Evolutionary conservation across 2,888 invertebrate species (phyloP).

Genomic region (Polydrusus pterygomalis): DNA sequence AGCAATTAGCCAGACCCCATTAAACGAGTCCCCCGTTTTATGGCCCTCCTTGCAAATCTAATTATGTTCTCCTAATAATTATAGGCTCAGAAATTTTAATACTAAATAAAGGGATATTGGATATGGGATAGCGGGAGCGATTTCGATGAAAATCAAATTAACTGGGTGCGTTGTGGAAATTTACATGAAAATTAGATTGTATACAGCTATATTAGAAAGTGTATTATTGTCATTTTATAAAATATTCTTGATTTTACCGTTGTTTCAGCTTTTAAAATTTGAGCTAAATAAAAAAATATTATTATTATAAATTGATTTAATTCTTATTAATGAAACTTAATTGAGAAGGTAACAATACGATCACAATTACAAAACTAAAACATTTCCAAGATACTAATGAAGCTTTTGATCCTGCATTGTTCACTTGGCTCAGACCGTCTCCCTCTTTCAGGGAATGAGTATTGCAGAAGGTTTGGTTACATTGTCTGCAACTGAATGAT

Average conservation of each 20-base stretch:
- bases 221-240: no score
- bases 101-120: constrained; percentile 25
- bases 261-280: background rate
- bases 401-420: background rate
- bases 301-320: no score
- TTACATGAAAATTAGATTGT: background rate
- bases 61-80: constrained; percentile 25
- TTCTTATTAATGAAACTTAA: no score
- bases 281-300: background rate
- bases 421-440: background rate
- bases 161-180: background rate
- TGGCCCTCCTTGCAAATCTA: constrained; percentile 25
- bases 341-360: background rate
- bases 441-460: background rate
- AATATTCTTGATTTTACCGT: background rate
- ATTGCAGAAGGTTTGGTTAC: background rate
- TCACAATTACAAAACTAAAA: no score
- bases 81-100: constrained; percentile 17
- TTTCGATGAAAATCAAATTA: constrained; percentile 14
- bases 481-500: constrained; percentile 26
- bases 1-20: background rate
- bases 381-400: background rate
- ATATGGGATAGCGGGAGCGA: background rate
- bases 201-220: background rate
- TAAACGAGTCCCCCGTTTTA: constrained; percentile 11